Conservation (phyloP, 1,140 invertebrate genomes). For the Drosophila azteca region DNA sequence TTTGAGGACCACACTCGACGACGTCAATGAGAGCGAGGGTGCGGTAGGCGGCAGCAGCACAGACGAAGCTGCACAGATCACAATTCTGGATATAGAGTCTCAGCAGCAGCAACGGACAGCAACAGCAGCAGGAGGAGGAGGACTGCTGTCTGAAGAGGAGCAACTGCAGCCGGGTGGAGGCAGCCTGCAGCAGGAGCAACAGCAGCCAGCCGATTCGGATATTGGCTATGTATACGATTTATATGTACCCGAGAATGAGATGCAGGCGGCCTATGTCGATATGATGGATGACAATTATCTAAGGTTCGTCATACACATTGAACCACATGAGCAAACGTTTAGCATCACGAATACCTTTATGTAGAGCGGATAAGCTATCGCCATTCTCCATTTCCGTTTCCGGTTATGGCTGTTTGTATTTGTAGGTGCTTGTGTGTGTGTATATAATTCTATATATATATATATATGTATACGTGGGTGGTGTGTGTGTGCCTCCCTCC, state of each 20-base stretch:
- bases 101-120: slow-evolving; percentile 24
- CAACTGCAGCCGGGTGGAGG: too few relatives aligned
- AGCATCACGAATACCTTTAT: slow-evolving; percentile 73
- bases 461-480: slow-evolving; percentile 23
- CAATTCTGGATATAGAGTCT: slow-evolving; percentile 67
- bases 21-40: background rate
- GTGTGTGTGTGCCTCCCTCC: slow-evolving; percentile 19
- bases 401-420: background rate
- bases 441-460: slow-evolving; percentile 20
- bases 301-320: slow-evolving; percentile 82
- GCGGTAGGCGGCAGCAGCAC: slow-evolving; percentile 3
- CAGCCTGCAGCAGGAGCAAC: slow-evolving; percentile 9
- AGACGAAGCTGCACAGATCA: slow-evolving; percentile 35
- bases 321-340: slow-evolving; percentile 70
- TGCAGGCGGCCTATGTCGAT: slow-evolving; percentile 72
- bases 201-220: slow-evolving; percentile 72
- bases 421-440: slow-evolving; percentile 16
- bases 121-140: background rate
- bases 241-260: slow-evolving; percentile 78
- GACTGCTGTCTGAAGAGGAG: too few relatives aligned
- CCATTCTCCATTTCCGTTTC: slow-evolving; percentile 3
- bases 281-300: slow-evolving; percentile 82
- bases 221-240: slow-evolving; percentile 82
- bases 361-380: slow-evolving; percentile 33
- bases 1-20: slow-evolving; percentile 62